A percentile compares a stretch with the other conserved stretches of the same genome.
phyloP scores from a whole-genome alignment of 2,797 vertebrate genomes.

The Neolamprologus multifasciatus region DNA sequence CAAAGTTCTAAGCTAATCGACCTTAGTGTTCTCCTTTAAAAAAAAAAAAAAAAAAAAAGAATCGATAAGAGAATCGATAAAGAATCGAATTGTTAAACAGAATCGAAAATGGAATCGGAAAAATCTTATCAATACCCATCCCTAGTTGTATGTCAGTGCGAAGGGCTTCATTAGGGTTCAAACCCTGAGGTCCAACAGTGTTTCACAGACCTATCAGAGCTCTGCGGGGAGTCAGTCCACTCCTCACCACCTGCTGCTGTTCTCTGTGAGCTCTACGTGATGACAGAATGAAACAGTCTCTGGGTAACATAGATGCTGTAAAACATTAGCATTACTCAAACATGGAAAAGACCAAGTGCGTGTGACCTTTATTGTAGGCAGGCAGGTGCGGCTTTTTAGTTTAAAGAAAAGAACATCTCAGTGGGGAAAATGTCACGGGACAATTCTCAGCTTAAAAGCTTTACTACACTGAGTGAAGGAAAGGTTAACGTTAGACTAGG shows the following conservation, averaged over 20 bases:
- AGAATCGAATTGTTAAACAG: no score
- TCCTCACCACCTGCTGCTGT: constrained; percentile 4
- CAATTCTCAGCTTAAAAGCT: not conserved
- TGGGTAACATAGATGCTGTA: not conserved
- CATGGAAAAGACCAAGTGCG: not conserved
- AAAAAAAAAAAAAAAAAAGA: no score
- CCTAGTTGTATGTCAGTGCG: not conserved
- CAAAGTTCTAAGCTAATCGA: no score
- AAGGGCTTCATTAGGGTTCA: not conserved
- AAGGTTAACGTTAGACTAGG: not conserved
- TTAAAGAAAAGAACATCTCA: not conserved
- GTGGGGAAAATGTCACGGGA: not conserved
- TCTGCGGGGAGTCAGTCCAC: not conserved
- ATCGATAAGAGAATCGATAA: no score
- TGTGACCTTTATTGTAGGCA: not conserved
- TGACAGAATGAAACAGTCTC: not conserved
- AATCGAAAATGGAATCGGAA: no score
- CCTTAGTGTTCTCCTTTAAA: no score
- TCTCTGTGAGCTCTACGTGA: not conserved
- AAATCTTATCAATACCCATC: no score
- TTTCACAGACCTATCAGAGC: not conserved
- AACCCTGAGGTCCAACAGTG: not conserved
- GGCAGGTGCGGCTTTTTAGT: not conserved
- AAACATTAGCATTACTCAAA: constrained; percentile 31
- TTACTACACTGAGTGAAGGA: not conserved